Evolutionary conservation across 2,888 invertebrate species (phyloP).

Genomic region (Philaethria dido): DNA sequence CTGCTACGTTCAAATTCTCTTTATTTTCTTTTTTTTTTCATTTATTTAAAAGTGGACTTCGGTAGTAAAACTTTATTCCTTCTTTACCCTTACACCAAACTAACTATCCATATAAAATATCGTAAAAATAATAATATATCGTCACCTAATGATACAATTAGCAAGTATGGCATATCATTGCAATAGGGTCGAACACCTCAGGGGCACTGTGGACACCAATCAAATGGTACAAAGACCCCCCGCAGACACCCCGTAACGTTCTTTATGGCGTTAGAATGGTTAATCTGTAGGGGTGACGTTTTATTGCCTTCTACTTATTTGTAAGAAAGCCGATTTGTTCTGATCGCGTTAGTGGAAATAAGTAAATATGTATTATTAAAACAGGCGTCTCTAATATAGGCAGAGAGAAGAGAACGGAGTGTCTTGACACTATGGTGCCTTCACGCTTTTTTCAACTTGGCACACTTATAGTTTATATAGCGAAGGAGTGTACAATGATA

Average conservation of each 20-base stretch:
- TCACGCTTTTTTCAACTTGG: no score
- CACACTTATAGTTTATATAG: no score
- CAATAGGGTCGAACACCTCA: slow-evolving; percentile 56
- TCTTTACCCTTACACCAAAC: no score
- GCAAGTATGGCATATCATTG: slow-evolving; percentile 44
- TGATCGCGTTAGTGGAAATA: slow-evolving; percentile 24
- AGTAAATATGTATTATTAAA: slow-evolving; percentile 4
- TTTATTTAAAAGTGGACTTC: no score
- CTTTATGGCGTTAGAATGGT: slow-evolving; percentile 67
- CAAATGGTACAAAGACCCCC: slow-evolving; percentile 72
- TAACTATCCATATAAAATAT: no score
- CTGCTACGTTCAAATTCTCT: no score
- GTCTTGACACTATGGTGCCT: no score
- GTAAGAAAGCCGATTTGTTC: slow-evolving; percentile 38
- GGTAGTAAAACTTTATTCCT: no score
- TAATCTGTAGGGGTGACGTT: slow-evolving; percentile 67
- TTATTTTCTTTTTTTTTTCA: no score
- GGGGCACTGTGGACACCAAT: slow-evolving; percentile 70
- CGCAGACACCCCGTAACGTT: slow-evolving; percentile 56
- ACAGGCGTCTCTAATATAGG: no score
- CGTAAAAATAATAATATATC: slow-evolving; percentile 4
- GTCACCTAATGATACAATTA: slow-evolving; percentile 37
- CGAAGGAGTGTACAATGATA: no score
- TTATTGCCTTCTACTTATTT: slow-evolving; percentile 65
- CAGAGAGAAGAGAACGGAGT: no score